These are phyloP conservation scores for Rhopalosiphum maidis DNA, from an alignment of 1,140 invertebrate genomes.

Conservation along the genomic window DNA sequence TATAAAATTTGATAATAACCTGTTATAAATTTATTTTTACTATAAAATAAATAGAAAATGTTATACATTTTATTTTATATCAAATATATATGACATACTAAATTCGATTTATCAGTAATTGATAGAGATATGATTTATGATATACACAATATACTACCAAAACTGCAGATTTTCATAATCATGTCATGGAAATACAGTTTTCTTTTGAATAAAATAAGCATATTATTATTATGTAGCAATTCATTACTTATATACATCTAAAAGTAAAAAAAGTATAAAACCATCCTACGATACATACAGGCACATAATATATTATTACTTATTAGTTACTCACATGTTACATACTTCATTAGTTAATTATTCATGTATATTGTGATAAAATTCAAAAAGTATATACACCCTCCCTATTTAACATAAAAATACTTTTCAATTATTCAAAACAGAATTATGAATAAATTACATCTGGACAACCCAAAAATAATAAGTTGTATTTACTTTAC, in stretches of 20 bases:
- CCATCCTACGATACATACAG: neutral
- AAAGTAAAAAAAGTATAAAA: neutral
- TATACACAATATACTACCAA: neutral
- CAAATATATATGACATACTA: neutral
- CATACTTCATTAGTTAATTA: neutral
- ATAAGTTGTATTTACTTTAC: neutral
- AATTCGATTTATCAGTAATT: neutral
- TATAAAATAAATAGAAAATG: neutral
- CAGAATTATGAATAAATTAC: constrained; percentile 17
- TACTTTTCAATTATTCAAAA: neutral
- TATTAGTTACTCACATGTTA: neutral
- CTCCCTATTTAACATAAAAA: neutral
- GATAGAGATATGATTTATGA: neutral
- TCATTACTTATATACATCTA: too few relatives aligned
- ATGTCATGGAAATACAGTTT: neutral
- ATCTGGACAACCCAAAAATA: neutral
- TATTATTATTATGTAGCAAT: neutral
- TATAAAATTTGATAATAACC: neutral
- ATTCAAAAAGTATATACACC: neutral
- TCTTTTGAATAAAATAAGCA: neutral
- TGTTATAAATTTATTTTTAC: neutral
- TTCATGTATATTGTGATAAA: neutral
- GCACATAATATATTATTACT: neutral
- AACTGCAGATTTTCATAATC: neutral
- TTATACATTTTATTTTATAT: neutral